Evolutionary conservation across 2,113 vertebrate species (phyloP).

Genomic region (Tachysurus vachellii): DNA sequence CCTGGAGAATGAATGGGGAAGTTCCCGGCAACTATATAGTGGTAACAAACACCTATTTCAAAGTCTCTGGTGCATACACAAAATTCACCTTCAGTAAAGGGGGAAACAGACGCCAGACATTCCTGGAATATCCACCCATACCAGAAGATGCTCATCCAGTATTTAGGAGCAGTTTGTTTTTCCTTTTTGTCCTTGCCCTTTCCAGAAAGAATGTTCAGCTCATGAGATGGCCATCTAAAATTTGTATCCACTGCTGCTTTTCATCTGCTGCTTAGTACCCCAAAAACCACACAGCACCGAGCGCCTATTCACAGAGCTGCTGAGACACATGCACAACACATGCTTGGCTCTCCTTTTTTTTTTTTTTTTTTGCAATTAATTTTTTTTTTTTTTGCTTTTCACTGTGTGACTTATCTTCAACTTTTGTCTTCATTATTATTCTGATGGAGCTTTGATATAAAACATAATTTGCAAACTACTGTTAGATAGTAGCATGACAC

Average conservation of each 20-base stretch:
- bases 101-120: constrained; percentile 69
- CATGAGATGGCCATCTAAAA: constrained; percentile 53
- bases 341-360: constrained; percentile 39
- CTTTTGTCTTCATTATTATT: constrained; percentile 51
- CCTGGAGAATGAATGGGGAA: constrained; percentile 31
- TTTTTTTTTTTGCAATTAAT: accelerated
- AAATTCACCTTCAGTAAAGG: constrained; percentile 61
- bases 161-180: constrained; percentile 50
- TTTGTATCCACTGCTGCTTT: constrained; percentile 53
- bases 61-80: constrained; percentile 47
- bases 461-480: constrained; percentile 27
- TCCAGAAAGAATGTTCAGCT: constrained; percentile 40
- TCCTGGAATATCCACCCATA: constrained; percentile 64
- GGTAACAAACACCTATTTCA: constrained; percentile 52
- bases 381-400: neutral
- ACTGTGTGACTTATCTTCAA: constrained; percentile 42
- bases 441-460: constrained; percentile 41
- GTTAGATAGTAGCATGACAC: constrained; percentile 47
- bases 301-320: constrained; percentile 24
- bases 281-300: constrained; percentile 44
- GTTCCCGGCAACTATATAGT: constrained; percentile 55
- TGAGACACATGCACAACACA: constrained; percentile 63
- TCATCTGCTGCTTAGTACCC: constrained; percentile 55
- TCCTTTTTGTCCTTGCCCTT: constrained; percentile 41
- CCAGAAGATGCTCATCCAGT: constrained; percentile 45